These are phyloP conservation scores for Siniperca obscura DNA, from an alignment of 2,797 vertebrate genomes.

Conservation along the genomic window DNA sequence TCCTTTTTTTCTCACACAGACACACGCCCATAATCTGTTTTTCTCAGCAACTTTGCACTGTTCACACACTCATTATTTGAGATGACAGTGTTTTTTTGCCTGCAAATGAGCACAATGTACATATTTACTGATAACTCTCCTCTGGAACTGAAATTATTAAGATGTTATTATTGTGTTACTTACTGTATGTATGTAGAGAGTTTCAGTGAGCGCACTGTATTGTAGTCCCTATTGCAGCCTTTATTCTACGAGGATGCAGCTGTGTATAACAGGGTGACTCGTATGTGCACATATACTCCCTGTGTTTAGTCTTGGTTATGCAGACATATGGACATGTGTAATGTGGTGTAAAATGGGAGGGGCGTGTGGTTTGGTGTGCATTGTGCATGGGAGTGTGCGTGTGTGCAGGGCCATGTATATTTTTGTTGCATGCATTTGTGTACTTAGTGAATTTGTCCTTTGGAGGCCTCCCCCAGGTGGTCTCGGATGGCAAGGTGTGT, in stretches of 20 bases:
- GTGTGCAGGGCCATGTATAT: neutral
- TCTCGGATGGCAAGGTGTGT: conserved; percentile 72
- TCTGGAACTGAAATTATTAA: neutral
- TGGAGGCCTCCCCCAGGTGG: conserved; percentile 66
- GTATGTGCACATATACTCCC: conserved; percentile 34
- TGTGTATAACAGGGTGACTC: conserved; percentile 20
- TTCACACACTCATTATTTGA: conserved; percentile 18
- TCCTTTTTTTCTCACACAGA: neutral
- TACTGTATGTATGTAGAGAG: neutral
- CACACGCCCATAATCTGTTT: neutral
- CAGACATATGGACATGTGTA: conserved; percentile 43
- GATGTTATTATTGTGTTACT: neutral
- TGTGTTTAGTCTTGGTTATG: conserved; percentile 32
- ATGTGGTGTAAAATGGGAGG: conserved; percentile 52
- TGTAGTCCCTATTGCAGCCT: conserved; percentile 27
- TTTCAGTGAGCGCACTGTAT: neutral
- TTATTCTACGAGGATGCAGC: conserved; percentile 50
- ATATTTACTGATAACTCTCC: conserved; percentile 4
- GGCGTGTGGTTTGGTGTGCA: conserved; percentile 19
- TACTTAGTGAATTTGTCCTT: conserved; percentile 61
- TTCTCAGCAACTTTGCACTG: neutral
- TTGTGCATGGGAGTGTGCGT: conserved; percentile 4
- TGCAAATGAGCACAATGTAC: conserved; percentile 10
- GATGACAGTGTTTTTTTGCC: neutral
- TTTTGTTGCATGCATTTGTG: conserved; percentile 56